Evolutionary conservation across 2,113 vertebrate genomes (phyloP).

Genomic region (Prolemur simus): DNA sequence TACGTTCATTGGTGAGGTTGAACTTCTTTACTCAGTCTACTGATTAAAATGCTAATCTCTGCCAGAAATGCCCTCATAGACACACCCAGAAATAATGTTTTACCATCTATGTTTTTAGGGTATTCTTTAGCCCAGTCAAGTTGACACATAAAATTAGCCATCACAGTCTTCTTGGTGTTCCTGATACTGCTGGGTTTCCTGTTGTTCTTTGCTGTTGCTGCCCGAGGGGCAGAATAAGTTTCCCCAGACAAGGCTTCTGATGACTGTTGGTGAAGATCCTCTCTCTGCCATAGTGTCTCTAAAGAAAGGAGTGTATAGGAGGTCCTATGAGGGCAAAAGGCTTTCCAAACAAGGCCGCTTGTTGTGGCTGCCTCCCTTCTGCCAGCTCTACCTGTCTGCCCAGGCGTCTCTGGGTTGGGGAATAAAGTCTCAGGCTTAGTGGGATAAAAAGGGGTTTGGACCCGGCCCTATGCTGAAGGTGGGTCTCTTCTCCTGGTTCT

Average conservation of each 20-base stretch:
- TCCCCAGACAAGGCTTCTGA: neutral
- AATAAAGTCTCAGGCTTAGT: neutral
- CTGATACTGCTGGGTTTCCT: neutral
- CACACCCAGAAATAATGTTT: neutral
- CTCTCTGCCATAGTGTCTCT: neutral
- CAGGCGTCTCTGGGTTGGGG: neutral
- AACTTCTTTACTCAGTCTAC: neutral
- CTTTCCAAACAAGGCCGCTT: neutral
- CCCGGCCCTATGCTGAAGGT: neutral
- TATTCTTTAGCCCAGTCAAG: neutral
- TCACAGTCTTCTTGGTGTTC: neutral
- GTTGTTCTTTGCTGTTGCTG: neutral
- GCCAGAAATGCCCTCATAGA: neutral
- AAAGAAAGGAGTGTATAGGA: neutral
- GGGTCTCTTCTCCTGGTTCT: neutral
- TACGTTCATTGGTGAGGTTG: neutral
- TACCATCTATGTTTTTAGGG: neutral
- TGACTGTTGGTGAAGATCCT: too few relatives aligned
- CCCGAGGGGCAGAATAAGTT: neutral
- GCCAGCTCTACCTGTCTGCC: neutral
- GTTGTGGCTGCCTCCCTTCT: neutral
- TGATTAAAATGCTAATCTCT: neutral
- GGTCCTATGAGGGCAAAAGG: neutral
- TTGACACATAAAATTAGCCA: neutral
- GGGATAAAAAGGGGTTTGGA: neutral